phyloP scores from a whole-genome alignment of 2,113 vertebrate species.

The Corydoras sp. region DNA sequence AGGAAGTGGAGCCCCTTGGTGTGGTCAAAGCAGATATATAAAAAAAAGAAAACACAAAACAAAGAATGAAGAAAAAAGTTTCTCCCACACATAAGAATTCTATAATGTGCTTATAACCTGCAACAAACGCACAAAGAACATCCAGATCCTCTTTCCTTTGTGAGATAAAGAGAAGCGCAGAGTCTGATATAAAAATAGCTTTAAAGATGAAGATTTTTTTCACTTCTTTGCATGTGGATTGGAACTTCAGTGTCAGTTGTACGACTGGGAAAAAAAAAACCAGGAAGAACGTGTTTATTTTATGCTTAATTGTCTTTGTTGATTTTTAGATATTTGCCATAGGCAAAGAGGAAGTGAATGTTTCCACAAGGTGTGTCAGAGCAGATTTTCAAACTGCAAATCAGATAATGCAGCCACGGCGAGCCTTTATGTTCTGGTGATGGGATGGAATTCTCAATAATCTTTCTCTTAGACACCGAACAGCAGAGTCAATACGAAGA shows the following conservation, averaged over 20 bases:
- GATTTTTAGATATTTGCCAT: constrained; percentile 18
- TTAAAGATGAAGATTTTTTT: too few relatives aligned
- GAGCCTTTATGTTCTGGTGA: constrained; percentile 10
- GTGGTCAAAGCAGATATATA: neutral
- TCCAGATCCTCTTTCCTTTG: too few relatives aligned
- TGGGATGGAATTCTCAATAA: constrained; percentile 28
- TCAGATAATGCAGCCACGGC: neutral
- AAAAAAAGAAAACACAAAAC: too few relatives aligned
- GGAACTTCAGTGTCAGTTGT: too few relatives aligned
- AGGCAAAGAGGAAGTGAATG: constrained; percentile 10
- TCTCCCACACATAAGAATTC: neutral
- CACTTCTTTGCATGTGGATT: too few relatives aligned
- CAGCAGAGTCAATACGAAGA: constrained; percentile 10
- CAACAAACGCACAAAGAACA: too few relatives aligned
- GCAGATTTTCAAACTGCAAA: constrained; percentile 10
- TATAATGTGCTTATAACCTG: too few relatives aligned
- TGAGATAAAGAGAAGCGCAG: too few relatives aligned
- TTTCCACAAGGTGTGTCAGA: constrained; percentile 27
- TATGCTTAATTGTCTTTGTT: constrained; percentile 27
- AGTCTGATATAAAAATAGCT: too few relatives aligned
- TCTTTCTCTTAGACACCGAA: constrained; percentile 8
- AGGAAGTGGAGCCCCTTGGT: constrained; percentile 16
- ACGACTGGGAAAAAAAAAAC: neutral
- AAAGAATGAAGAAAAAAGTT: neutral
- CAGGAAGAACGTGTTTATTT: constrained; percentile 20